Base-by-base conservation (phyloP, 2,113 vertebrate species). In the Leptosomus discolor region DNA sequence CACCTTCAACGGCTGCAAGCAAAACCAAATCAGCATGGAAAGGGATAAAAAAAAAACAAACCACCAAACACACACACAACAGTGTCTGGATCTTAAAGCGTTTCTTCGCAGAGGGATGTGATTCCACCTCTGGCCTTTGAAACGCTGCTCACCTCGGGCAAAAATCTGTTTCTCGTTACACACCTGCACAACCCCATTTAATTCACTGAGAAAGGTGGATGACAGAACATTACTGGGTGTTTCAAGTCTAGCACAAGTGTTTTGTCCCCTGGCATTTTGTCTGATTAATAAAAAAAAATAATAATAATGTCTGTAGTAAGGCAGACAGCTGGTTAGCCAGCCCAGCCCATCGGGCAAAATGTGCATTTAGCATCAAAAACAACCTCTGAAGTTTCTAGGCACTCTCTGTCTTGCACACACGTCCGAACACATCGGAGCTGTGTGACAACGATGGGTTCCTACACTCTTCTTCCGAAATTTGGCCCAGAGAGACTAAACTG, bases 41-140 rank as follows among this genome's bases (percentile, higher is more conserved):
- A 3, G 37, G 57, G 69, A 67, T 63, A 12, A 2, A 37, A 61
- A 60, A 53, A 19, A 43, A 1, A n/a, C 12, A 8, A 18, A 46
- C 26, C 37, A 60, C 6, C 36, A 20, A 36, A 34, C 65, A 34
- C 6, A 41, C 57, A 74, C 39, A 36, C 21, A 8, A 26, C n/a
- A 11, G 53, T 1, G 16, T 29, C 89, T 88, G 39, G 39, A 48
- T 68, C 68, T 60, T 9, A 6, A 54, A 75, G n/a, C 0, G 0
- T 19, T 90, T 39, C 86, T 80, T 57, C 36, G 58, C 50, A 30
- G 65, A 36, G 56, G 50, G 77, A 50, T 57, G 74, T 0, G 26
- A 75, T 82, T 95, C 73, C 89, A 94, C 94, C 91, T 57, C 84
- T 39, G 46, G 87, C 89, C 74, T 92, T 75, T 65, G 80, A 82